Evolutionary conservation across 2,113 vertebrate genomes (phyloP).

Genomic region (Amia ocellicauda): DNA sequence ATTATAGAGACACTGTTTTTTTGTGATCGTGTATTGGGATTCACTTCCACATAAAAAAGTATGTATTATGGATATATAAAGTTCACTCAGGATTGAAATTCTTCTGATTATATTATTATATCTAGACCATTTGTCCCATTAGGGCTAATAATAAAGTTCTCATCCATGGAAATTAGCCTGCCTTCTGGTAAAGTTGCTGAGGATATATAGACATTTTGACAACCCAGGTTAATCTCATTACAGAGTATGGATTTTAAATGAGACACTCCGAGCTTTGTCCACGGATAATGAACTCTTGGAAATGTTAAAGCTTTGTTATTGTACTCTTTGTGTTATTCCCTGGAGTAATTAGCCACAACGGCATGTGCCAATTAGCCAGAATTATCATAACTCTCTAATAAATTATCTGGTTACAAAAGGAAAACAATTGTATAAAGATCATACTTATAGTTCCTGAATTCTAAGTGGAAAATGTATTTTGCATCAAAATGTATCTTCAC

Average conservation of each 20-base stretch:
- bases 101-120: too few relatives aligned
- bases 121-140: too few relatives aligned
- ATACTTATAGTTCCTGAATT: not conserved
- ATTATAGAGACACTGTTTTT: too few relatives aligned
- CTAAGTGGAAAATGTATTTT: not conserved
- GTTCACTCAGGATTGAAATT: too few relatives aligned
- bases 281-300: conserved; percentile 2
- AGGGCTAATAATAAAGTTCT: not conserved
- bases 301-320: conserved; percentile 2
- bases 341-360: not conserved
- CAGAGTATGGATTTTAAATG: not conserved
- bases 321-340: not conserved
- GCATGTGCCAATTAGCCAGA: conserved; percentile 3
- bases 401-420: conserved; percentile 5
- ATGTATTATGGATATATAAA: too few relatives aligned
- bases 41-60: too few relatives aligned
- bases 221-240: not conserved
- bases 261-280: not conserved
- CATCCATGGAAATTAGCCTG: not conserved
- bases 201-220: not conserved
- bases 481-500: not conserved
- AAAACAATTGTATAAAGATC: not conserved
- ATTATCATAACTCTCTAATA: not conserved
- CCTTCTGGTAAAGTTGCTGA: not conserved
- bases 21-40: too few relatives aligned